A percentile compares a stretch with the other conserved stretches of the same genome.
Conservation (phyloP, 2,113 vertebrate species). For the Lonchura striata region DNA sequence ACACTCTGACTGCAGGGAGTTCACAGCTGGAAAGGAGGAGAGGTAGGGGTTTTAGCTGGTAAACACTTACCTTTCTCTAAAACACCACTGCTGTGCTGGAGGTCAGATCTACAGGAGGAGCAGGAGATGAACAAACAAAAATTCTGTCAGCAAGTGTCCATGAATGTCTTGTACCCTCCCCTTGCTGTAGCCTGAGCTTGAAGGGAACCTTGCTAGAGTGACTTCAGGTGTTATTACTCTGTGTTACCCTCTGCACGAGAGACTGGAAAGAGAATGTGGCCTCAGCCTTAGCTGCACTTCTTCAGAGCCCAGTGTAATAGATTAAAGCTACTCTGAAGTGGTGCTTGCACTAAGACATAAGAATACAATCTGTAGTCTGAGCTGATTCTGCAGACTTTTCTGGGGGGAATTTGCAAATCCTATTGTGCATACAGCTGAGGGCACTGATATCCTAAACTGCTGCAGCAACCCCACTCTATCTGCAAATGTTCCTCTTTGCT, state of each 20-base stretch:
- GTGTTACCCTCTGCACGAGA: neutral
- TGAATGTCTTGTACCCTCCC: accelerated
- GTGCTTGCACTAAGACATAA: neutral
- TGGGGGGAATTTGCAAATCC: neutral
- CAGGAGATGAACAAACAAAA: neutral
- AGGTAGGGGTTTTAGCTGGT: neutral
- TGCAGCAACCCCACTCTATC: neutral
- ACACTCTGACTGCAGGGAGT: neutral
- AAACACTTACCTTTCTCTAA: neutral
- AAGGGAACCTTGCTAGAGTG: neutral
- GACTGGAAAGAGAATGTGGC: neutral
- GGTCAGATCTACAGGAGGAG: neutral
- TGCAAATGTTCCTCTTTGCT: neutral
- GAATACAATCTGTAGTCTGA: too few relatives aligned
- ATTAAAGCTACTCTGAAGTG: neutral
- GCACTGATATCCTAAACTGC: neutral
- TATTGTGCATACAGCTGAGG: too few relatives aligned
- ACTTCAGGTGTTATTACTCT: neutral
- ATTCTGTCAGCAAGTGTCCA: neutral
- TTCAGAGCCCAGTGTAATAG: neutral
- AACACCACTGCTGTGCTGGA: neutral
- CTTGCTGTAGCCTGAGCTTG: neutral
- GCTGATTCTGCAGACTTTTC: neutral
- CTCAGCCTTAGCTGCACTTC: neutral
- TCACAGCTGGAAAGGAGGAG: neutral